Base-by-base conservation (phyloP, 23 tunicate genomes). In the Clavelina lepadiformis region DNA sequence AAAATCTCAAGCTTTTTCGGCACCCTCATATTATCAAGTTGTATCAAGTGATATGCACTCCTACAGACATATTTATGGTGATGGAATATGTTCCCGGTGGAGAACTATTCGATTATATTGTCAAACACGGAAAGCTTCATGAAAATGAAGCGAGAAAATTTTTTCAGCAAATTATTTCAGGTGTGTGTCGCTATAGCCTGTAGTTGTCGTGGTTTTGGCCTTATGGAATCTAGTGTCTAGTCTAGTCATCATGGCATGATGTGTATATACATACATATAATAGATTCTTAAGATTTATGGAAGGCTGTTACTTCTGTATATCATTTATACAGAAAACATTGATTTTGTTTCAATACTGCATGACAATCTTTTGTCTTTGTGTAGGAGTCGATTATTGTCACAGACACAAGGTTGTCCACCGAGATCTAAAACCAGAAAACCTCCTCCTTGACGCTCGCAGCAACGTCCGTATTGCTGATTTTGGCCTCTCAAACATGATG, bases 71-170 rank as follows among this genome's bases (percentile, higher is more conserved):
- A 28, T 94, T 94, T 60, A 80, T 94, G 99, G 99, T 94, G 2
- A 94, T 94, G 99, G 99, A 94, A 81, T 94, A 94, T 75, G 99
- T 94, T 0, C 91, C 99, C 28, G 99, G 99, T 26, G 99, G 99
- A 5, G 99, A 94, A 46, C 60, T 94, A 34, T 94, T 94, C 60
- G 99, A 94, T 65, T 94, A 94, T 66, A 94, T 94, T 57, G 94
- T 89, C 33, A 75, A 75, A 38, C 82, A 94, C 73, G 99, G 99
- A 65, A 86, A 86, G 59, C 69, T 94, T 6, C 65, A 76, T 38
- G 99, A 94, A 60, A 46, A 35, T 65, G 99, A 94, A 61, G 95
- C 99, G 27, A 51, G 99, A 51, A 80, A 89, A 33, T 94, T 94
- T 41, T 94, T 94, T 60, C 99, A 94, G 50, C 99, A 94, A 51